A percentile compares a stretch with the other conserved stretches of the same genome.
Evolutionary conservation across 2,113 vertebrate species (phyloP).

Genomic region (Gulo gulo): DNA sequence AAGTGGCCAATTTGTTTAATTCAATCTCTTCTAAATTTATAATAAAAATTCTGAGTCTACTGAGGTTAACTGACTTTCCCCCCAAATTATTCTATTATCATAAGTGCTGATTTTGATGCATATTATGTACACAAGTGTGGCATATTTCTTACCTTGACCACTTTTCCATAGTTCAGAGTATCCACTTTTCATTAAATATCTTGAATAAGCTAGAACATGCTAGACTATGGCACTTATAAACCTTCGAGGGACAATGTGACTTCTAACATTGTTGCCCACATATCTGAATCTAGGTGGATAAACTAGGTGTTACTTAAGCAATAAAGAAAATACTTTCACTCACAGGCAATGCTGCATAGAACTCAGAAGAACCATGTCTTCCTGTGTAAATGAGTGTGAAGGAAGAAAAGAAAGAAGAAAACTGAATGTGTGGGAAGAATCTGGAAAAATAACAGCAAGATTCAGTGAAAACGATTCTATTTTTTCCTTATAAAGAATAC

Average conservation of each 20-base stretch:
- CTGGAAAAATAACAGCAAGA: conserved; percentile 23
- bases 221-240: not conserved
- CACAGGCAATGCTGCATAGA: not conserved
- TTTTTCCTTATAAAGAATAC: conserved; percentile 35
- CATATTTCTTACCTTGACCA: not conserved
- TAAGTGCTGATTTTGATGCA: not conserved
- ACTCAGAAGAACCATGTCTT: not conserved
- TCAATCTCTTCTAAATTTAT: not conserved
- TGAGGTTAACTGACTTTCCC: not conserved
- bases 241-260: not conserved
- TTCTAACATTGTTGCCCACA: not conserved
- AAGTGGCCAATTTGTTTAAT: not conserved
- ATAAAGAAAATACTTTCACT: conserved; percentile 1
- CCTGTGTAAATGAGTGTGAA: not conserved
- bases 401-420: not conserved
- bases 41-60: not conserved
- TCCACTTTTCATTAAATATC: not conserved
- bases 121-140: not conserved
- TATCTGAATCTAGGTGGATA: not conserved
- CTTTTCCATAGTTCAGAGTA: not conserved
- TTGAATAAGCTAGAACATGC: not conserved
- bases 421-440: not conserved
- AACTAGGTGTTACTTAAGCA: not conserved
- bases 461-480: not conserved
- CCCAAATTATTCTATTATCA: not conserved